These are phyloP conservation scores for Halichoerus grypus DNA, from an alignment of 2,113 vertebrate species.

Conservation along the genomic window DNA sequence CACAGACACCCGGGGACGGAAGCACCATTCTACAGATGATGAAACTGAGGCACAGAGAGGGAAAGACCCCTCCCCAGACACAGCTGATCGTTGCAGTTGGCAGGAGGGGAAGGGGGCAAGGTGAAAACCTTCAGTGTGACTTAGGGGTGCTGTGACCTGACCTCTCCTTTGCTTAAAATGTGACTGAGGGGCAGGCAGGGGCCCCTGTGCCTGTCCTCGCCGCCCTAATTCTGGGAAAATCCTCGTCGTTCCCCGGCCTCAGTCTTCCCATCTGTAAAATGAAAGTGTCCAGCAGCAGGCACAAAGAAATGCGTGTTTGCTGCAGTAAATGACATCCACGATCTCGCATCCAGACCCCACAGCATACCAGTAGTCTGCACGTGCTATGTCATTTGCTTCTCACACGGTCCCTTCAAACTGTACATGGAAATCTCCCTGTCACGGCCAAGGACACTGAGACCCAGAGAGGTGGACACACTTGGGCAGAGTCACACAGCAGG, in stretches of 20 bases:
- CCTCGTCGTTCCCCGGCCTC: background rate
- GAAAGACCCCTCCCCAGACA: background rate
- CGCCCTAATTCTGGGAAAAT: background rate
- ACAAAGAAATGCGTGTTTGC: background rate
- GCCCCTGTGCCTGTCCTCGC: background rate
- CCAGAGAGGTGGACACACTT: background rate
- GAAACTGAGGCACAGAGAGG: background rate
- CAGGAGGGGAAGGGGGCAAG: background rate
- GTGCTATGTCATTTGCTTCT: background rate
- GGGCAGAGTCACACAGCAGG: rapidly evolving
- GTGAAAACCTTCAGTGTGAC: background rate
- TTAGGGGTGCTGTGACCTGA: background rate
- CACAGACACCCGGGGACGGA: background rate
- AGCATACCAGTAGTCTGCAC: too few species aligned
- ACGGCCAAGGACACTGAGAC: background rate
- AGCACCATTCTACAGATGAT: background rate
- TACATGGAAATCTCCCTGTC: background rate
- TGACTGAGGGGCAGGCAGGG: background rate
- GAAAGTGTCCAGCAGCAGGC: background rate
- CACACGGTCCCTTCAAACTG: background rate
- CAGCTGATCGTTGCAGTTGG: background rate
- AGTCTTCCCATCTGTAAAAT: background rate
- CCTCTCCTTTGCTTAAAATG: background rate
- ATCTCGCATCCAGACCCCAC: background rate
- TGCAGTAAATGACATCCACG: background rate